Conservation (phyloP, 2,888 invertebrate species). For the Drosophila ezoana region DNA sequence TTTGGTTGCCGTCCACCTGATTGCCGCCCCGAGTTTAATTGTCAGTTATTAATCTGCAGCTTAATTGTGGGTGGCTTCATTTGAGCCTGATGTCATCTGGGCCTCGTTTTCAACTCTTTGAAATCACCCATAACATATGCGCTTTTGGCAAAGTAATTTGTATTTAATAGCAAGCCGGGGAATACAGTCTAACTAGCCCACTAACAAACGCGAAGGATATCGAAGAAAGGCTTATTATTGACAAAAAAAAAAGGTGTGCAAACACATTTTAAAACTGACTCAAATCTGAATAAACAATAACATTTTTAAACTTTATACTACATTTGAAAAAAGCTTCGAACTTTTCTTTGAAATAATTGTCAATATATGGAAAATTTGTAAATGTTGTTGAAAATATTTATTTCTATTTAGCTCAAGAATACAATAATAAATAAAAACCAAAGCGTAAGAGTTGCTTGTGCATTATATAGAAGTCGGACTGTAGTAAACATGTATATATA, state of each 20-base stretch:
- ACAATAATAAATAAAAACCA: not conserved
- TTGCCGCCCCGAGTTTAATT: slow-evolving; percentile 35
- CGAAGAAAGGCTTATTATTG: not conserved
- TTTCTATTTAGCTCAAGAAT: not conserved
- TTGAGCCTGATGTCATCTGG: too few species aligned
- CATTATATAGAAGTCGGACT: not conserved
- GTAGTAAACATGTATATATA: not conserved
- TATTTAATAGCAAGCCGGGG: slow-evolving; percentile 5
- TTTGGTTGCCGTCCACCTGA: slow-evolving; percentile 12
- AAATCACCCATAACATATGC: slow-evolving; percentile 2
- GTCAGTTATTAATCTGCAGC: slow-evolving; percentile 31
- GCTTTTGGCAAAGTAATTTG: slow-evolving; percentile 12
- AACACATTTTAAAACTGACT: not conserved
- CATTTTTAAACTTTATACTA: too few species aligned
- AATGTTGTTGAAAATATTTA: too few species aligned
- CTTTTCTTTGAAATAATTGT: too few species aligned
- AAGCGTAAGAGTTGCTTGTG: not conserved
- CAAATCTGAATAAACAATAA: too few species aligned
- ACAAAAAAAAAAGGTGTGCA: too few species aligned
- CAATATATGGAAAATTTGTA: too few species aligned
- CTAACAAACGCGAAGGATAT: not conserved
- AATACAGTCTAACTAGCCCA: not conserved
- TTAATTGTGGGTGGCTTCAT: slow-evolving; percentile 22
- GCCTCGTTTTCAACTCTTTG: not conserved
- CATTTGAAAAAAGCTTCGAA: too few species aligned